Base-by-base conservation (phyloP, 2,797 vertebrate species). In the Sarcoramphus papa region DNA sequence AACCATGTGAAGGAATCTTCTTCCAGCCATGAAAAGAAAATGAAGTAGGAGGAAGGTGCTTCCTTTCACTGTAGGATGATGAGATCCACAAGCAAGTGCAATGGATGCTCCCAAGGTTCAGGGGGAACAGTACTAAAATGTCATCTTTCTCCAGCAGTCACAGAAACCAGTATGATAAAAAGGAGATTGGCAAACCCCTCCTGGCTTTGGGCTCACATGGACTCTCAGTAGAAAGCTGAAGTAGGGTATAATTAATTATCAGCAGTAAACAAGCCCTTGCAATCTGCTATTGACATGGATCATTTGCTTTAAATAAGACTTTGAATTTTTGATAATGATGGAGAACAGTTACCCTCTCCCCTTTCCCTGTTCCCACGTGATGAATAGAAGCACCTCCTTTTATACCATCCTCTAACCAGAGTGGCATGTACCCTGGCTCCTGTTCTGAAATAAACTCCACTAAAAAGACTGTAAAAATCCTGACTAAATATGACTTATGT, bases 361-460 rank as follows among this genome's bases (percentile, higher is more conserved):
- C 10, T 69, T 92, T 43, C 12, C 21, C 20, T 2, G 0, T 24
- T 92, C 20, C n/a, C 21, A 6, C 1, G 1, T 28, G 10, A 35
- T 50, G 48, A 9, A 62, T 54, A 51, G 65, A 90, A 85, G 22
- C 14, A 47, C 8, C 9, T 80, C 30, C 73, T 84, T 88, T 57
- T 69, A 60, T 62, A 67, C 64, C 23, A 33, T 64, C 23, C 28
- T 64, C 7, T 48, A 57, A 81, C 6, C 12, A 72, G 43, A 62
- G 16, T 7, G 51, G 41, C 48, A 41, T 7, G 8, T 4, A 28
- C 5, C 17, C 40, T 67, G 16, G 6, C 14, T 80, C 9, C 14
- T 69, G 23, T 85, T 75, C 81, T 78, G 67, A 86, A 86, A 69
- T 60, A 84, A 86, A 81, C 21, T 33, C 47, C 31, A 51, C 9